phyloP scores from a whole-genome alignment of 2,888 invertebrate species.

The Ptilodon capucinus region DNA sequence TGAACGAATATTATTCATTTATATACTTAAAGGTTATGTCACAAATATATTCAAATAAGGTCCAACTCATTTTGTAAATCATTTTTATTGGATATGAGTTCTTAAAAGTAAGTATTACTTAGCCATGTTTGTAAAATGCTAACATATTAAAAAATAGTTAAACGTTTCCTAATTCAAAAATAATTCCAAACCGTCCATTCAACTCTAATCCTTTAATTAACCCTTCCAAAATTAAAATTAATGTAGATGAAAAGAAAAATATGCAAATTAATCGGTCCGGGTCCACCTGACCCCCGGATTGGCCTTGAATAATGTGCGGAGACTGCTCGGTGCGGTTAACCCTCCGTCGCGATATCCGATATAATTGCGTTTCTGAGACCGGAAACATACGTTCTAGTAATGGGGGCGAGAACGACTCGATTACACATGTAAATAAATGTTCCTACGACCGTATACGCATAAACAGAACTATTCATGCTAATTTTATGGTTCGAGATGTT shows the following conservation, averaged over 20 bases:
- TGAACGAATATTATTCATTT: too few species aligned
- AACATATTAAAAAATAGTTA: background rate
- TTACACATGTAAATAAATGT: too few species aligned
- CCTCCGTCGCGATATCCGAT: slow-evolving; percentile 10
- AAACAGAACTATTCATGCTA: too few species aligned
- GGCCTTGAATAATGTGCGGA: slow-evolving; percentile 15
- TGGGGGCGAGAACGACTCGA: background rate
- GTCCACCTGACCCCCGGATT: slow-evolving; percentile 18
- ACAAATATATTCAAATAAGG: too few species aligned
- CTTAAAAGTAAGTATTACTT: too few species aligned
- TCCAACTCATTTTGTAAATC: too few species aligned
- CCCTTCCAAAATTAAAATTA: slow-evolving; percentile 28
- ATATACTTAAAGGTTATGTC: too few species aligned
- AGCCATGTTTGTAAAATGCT: background rate
- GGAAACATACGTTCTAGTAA: slow-evolving; percentile 6
- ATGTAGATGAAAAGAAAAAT: slow-evolving; percentile 31
- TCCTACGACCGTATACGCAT: too few species aligned
- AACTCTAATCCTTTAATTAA: slow-evolving; percentile 24
- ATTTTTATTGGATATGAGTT: too few species aligned
- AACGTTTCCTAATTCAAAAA: slow-evolving; percentile 6
- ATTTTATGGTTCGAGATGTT: too few species aligned
- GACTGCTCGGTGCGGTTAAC: slow-evolving; percentile 13
- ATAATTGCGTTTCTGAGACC: slow-evolving; percentile 20
- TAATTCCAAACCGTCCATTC: slow-evolving; percentile 1
- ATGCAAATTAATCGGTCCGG: slow-evolving; percentile 34